These are phyloP conservation scores for Xyrichtys novacula DNA, from an alignment of 2,797 vertebrate species.

Conservation along the genomic window DNA sequence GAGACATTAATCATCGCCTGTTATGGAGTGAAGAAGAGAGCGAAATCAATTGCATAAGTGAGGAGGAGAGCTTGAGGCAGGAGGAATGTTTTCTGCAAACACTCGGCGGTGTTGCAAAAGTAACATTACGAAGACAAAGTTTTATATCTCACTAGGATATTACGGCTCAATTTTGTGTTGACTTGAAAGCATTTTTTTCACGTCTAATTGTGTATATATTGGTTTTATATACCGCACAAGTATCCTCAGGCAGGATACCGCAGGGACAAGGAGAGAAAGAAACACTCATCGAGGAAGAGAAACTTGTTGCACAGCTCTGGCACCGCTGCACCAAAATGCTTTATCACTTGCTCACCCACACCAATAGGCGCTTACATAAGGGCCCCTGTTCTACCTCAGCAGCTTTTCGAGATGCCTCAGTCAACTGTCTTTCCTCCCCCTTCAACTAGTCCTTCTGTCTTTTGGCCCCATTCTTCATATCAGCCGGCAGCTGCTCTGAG, in stretches of 20 bases:
- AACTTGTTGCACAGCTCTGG: slow-evolving; percentile 55
- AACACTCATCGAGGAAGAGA: slow-evolving; percentile 37
- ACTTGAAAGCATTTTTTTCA: neutral
- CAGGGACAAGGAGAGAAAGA: slow-evolving; percentile 12
- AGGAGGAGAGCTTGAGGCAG: slow-evolving; percentile 51
- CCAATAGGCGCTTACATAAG: slow-evolving; percentile 72
- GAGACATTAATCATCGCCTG: slow-evolving; percentile 59
- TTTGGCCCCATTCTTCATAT: slow-evolving; percentile 40
- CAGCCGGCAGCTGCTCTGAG: slow-evolving; percentile 55
- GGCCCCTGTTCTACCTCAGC: slow-evolving; percentile 58
- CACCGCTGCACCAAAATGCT: slow-evolving; percentile 57
- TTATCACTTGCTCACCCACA: slow-evolving; percentile 68
- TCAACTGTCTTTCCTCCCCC: slow-evolving; percentile 46
- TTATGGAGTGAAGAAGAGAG: slow-evolving; percentile 37
- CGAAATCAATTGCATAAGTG: slow-evolving; percentile 57
- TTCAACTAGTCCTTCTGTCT: slow-evolving; percentile 46
- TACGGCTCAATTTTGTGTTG: neutral
- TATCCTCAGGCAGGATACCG: slow-evolving; percentile 11
- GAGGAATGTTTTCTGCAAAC: slow-evolving; percentile 58
- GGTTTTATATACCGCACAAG: slow-evolving; percentile 16
- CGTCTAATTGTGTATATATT: neutral
- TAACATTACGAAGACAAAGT: neutral
- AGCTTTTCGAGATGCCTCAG: slow-evolving; percentile 53
- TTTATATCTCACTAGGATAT: slow-evolving; percentile 9
- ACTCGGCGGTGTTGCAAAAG: slow-evolving; percentile 27